Conservation (phyloP, 2,888 invertebrate species). For the Amblyteles armatorius region DNA sequence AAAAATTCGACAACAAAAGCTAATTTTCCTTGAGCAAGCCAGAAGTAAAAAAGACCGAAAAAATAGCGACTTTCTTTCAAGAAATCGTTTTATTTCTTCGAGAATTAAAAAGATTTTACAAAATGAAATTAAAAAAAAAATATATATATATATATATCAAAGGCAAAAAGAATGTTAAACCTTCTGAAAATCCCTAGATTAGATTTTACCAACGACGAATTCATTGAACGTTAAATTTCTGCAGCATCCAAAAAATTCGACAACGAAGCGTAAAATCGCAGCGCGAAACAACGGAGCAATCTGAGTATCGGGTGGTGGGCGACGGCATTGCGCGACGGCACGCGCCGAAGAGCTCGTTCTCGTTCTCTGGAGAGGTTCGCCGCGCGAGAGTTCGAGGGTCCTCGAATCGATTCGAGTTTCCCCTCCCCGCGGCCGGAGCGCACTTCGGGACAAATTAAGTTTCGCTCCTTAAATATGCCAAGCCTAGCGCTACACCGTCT, state of each 20-base stretch:
- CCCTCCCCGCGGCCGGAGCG: conserved; percentile 72
- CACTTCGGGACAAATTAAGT: conserved; percentile 82
- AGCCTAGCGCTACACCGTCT: background rate
- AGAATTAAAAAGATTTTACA: too few species aligned
- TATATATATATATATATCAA: background rate
- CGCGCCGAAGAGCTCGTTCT: conserved; percentile 72
- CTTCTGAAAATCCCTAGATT: background rate
- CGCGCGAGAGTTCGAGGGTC: conserved; percentile 77
- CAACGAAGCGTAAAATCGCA: background rate
- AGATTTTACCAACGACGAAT: background rate
- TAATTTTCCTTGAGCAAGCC: too few species aligned
- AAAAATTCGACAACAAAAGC: too few species aligned
- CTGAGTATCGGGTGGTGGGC: background rate
- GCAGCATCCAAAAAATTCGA: background rate
- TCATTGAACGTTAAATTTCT: too few species aligned
- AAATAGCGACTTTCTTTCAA: too few species aligned
- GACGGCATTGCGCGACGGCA: conserved; percentile 72
- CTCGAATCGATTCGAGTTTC: conserved; percentile 82
- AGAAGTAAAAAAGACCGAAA: too few species aligned
- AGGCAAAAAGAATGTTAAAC: background rate
- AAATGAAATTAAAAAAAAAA: background rate
- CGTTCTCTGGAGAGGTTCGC: conserved; percentile 70
- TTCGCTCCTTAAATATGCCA: conserved; percentile 80
- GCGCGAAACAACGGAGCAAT: background rate
- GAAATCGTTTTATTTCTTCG: too few species aligned